Conservation (phyloP, 2,797 vertebrate species). For the Fistularia tabacaria region DNA sequence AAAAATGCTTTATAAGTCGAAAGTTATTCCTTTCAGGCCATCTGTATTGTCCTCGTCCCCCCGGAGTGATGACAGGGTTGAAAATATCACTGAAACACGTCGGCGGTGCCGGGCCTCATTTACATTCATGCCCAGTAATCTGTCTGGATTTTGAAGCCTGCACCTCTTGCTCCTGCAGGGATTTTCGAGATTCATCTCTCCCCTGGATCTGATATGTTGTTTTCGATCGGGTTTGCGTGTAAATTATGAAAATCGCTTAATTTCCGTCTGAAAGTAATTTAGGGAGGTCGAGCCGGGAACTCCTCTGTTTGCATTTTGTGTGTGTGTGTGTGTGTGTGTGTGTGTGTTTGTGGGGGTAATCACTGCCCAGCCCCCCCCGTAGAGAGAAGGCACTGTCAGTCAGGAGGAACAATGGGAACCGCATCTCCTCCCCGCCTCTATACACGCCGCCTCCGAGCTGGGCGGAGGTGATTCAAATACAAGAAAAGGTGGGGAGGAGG, state of each 20-base stretch:
- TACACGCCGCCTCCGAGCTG: constrained; percentile 74
- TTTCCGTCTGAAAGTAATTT: constrained; percentile 26
- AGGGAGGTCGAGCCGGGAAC: constrained; percentile 17
- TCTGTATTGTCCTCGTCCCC: constrained; percentile 30
- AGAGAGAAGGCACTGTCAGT: constrained; percentile 33
- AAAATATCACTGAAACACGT: constrained; percentile 52
- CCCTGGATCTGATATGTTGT: constrained; percentile 13
- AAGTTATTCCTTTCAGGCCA: constrained; percentile 50
- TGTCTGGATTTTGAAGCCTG: constrained; percentile 61
- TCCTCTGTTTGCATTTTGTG: constrained; percentile 10
- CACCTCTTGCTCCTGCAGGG: constrained; percentile 46
- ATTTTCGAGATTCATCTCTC: constrained; percentile 36
- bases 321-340: too few species aligned
- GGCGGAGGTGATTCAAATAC: constrained; percentile 86
- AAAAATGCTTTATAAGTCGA: constrained; percentile 54
- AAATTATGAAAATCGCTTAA: too few species aligned
- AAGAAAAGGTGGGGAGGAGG: constrained; percentile 58
- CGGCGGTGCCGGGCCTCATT: constrained; percentile 56
- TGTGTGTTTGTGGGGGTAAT: constrained; percentile 4
- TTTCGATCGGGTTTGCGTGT: too few species aligned
- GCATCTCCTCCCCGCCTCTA: constrained; percentile 69
- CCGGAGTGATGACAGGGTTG: constrained; percentile 56
- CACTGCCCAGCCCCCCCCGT: constrained; percentile 4
- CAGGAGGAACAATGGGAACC: constrained; percentile 45
- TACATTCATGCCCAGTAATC: constrained; percentile 69